phyloP scores from a whole-genome alignment of 2,797 vertebrate genomes.

The Cuniculus paca region DNA sequence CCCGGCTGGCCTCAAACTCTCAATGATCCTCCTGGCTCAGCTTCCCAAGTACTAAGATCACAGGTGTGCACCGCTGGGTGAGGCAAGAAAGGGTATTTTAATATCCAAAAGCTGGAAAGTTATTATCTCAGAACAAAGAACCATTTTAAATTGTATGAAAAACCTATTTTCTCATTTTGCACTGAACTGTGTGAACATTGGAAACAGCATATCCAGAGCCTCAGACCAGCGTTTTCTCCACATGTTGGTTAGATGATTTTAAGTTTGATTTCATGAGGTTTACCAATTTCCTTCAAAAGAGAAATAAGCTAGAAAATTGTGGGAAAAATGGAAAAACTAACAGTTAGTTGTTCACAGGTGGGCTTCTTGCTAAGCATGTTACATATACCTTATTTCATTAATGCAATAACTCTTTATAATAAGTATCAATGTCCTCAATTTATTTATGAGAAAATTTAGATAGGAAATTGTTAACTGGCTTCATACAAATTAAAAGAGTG shows the following conservation, averaged over 20 bases:
- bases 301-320: background rate
- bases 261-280: background rate
- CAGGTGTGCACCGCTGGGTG: too few species aligned
- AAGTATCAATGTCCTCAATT: background rate
- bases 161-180: background rate
- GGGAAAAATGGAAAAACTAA: background rate
- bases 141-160: background rate
- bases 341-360: background rate
- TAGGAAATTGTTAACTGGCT: background rate
- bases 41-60: too few species aligned
- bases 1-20: too few species aligned
- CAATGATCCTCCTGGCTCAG: too few species aligned
- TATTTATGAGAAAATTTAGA: background rate
- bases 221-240: background rate
- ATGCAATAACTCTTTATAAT: background rate
- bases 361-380: background rate
- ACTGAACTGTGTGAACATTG: background rate
- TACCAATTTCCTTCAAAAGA: background rate
- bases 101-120: background rate
- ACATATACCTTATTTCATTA: background rate
- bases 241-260: background rate
- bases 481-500: background rate
- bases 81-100: background rate
- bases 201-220: background rate
- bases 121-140: conserved; percentile 22